Evolutionary conservation across 2,888 invertebrate genomes (phyloP).

Genomic region (Drosophila birchii): DNA sequence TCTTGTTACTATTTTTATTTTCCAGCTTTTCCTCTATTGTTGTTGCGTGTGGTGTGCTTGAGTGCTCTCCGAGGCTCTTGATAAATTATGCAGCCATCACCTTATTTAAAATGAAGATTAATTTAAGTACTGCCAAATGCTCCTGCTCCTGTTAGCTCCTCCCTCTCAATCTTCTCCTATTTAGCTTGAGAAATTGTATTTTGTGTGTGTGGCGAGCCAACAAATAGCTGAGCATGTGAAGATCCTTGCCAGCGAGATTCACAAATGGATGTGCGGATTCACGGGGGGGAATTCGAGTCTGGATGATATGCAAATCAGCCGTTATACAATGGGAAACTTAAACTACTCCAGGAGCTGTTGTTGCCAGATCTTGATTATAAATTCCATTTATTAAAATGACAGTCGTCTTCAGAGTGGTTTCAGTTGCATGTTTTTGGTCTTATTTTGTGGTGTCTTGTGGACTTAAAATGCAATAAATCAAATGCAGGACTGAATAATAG

Average conservation of each 20-base stretch:
- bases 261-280: conserved; percentile 23
- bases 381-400: conserved; percentile 14
- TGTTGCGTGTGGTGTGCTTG: conserved; percentile 1
- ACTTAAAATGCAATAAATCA: neutral
- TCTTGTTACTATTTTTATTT: conserved; percentile 13
- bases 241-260: conserved; percentile 24
- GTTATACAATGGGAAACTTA: conserved; percentile 17
- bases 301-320: conserved; percentile 29
- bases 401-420: neutral
- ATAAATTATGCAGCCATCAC: conserved; percentile 52
- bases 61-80: conserved; percentile 21
- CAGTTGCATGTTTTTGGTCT: neutral
- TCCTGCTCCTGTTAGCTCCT: conserved; percentile 1
- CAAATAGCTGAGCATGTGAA: conserved; percentile 28
- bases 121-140: conserved; percentile 49
- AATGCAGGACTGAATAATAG: neutral
- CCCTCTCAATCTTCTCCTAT: neutral
- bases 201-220: conserved; percentile 23
- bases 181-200: conserved; percentile 27
- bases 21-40: conserved; percentile 12
- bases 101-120: conserved; percentile 65
- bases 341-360: conserved; percentile 21
- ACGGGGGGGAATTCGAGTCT: neutral
- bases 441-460: neutral
- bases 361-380: conserved; percentile 11